phyloP scores from a whole-genome alignment of 1,140 invertebrate species.

The Macrobrachium rosenbergii region DNA sequence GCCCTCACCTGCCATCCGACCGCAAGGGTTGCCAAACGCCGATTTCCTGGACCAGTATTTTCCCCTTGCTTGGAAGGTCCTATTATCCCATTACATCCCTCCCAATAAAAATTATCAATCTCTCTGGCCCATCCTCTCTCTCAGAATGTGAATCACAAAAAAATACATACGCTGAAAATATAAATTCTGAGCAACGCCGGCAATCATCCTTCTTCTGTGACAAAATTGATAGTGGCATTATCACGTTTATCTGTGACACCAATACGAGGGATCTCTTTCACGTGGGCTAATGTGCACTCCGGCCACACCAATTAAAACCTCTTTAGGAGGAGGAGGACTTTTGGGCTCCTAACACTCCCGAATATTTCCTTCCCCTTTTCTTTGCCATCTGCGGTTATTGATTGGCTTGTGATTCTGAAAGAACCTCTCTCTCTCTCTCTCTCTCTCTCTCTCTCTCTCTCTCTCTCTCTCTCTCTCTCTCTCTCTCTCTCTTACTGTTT shows the following conservation, averaged over 20 bases:
- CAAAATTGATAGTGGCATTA: slow-evolving; percentile 50
- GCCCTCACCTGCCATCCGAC: slow-evolving; percentile 7
- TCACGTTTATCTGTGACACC: slow-evolving; percentile 35
- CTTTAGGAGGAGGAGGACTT: slow-evolving; percentile 8
- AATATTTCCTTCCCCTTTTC: no score
- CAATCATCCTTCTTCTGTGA: slow-evolving; percentile 25
- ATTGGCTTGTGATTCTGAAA: no score
- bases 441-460: no score
- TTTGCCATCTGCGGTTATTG: no score
- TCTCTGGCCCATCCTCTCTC: no score
- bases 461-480: no score
- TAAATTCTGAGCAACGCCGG: not conserved
- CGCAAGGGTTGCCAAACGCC: not conserved
- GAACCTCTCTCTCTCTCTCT: no score
- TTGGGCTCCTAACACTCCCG: no score
- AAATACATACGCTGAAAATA: not conserved
- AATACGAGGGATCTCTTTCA: slow-evolving; percentile 35
- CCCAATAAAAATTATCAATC: no score
- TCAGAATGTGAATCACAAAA: not conserved
- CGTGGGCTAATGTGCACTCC: slow-evolving; percentile 22
- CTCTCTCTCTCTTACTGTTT: no score
- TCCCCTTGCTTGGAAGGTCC: not conserved
- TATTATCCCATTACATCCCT: no score
- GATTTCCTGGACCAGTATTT: not conserved
- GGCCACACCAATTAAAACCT: slow-evolving; percentile 27